phyloP scores from a whole-genome alignment of 2,797 vertebrate genomes.

The Gallinago nigripennis region DNA sequence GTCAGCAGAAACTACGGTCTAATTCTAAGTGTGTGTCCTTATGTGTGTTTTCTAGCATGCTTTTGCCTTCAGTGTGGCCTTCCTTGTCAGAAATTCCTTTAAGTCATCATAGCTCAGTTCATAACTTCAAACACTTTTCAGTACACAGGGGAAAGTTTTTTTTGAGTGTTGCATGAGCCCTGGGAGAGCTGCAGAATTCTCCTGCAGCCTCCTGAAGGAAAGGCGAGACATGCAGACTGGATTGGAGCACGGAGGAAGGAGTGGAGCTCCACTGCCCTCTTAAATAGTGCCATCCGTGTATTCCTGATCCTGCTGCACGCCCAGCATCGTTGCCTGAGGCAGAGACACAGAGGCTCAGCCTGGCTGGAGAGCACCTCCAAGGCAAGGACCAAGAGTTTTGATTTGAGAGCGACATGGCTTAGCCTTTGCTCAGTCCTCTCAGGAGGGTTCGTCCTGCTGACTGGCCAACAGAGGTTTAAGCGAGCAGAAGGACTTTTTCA shows the following conservation, averaged over 20 bases:
- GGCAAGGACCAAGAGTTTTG: not conserved
- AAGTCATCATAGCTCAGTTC: not conserved
- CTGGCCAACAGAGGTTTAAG: not conserved
- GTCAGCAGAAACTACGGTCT: not conserved
- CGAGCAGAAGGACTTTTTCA: not conserved
- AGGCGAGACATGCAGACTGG: rapidly evolving
- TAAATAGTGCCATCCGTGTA: rapidly evolving
- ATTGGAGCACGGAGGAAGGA: not conserved
- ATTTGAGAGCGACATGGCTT: not conserved
- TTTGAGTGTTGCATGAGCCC: not conserved
- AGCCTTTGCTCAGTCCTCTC: not conserved
- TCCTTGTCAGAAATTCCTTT: not conserved
- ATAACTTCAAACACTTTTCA: not conserved
- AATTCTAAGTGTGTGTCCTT: not conserved
- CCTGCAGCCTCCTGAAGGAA: not conserved
- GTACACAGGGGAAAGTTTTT: not conserved
- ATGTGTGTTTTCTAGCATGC: not conserved
- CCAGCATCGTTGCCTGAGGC: not conserved
- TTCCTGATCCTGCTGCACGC: not conserved
- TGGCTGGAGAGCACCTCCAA: not conserved
- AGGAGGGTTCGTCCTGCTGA: not conserved
- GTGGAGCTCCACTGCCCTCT: not conserved
- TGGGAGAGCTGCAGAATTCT: not conserved
- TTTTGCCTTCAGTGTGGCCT: not conserved
- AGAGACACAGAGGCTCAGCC: not conserved